A percentile compares a stretch with the other conserved stretches of the same genome.
phyloP scores from a whole-genome alignment of 2,797 vertebrate species.

The Apogon talboti region DNA sequence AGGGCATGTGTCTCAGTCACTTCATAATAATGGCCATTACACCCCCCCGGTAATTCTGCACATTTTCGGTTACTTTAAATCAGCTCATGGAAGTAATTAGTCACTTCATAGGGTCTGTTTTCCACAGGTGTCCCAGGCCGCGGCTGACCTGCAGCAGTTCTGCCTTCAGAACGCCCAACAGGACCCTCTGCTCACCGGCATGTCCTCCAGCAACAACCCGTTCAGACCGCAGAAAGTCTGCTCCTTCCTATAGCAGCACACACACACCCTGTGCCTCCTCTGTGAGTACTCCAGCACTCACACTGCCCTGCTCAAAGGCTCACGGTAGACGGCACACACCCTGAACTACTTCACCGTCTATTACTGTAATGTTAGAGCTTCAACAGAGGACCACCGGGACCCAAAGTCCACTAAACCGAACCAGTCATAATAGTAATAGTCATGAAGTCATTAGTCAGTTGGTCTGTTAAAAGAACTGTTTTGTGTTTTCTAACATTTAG shows the following conservation, averaged over 20 bases:
- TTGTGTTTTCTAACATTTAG: too few species aligned
- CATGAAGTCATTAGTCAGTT: too few species aligned
- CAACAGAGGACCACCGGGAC: too few species aligned
- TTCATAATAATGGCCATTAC: neutral
- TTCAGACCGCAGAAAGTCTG: conserved; percentile 86
- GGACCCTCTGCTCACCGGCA: conserved; percentile 84
- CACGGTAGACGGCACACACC: too few species aligned
- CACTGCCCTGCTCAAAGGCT: neutral
- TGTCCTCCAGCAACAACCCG: conserved; percentile 84
- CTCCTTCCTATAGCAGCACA: conserved; percentile 76
- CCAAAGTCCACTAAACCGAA: too few species aligned
- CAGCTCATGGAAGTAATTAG: neutral
- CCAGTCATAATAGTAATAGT: too few species aligned
- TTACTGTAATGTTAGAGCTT: too few species aligned
- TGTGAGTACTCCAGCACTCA: conserved; percentile 47
- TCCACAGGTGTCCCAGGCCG: conserved; percentile 83
- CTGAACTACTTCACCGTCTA: too few species aligned
- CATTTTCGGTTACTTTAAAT: neutral
- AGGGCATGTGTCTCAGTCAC: conserved; percentile 28
- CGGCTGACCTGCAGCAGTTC: conserved; percentile 82
- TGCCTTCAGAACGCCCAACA: conserved; percentile 85
- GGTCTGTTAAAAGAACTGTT: too few species aligned
- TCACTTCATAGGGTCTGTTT: neutral
- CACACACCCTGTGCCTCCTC: neutral
- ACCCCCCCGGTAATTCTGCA: too few species aligned